Conservation (phyloP, 2,113 vertebrate species). For the Copsychus sechellarum region DNA sequence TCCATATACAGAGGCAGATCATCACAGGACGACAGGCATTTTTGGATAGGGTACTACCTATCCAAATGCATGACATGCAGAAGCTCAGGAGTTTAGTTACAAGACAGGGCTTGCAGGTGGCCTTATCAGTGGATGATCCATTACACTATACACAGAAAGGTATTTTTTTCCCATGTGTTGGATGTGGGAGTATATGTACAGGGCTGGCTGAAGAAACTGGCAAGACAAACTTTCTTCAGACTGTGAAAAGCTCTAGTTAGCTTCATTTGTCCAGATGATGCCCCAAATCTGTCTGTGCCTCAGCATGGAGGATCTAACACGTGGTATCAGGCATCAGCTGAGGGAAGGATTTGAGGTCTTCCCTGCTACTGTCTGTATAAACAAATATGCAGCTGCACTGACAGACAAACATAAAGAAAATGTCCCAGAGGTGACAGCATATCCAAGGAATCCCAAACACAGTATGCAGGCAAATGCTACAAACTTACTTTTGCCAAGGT, state of each 20-base stretch:
- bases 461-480: too few species aligned
- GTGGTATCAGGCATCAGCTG: not conserved
- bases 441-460: not conserved
- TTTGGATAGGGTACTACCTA: not conserved
- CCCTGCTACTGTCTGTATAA: not conserved
- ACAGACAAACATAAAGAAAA: not conserved
- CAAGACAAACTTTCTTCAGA: not conserved
- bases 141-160: not conserved
- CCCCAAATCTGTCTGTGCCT: not conserved
- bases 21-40: not conserved
- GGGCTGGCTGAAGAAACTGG: not conserved
- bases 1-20: not conserved
- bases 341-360: not conserved
- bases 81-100: not conserved
- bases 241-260: not conserved
- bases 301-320: not conserved
- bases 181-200: not conserved
- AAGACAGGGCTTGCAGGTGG: not conserved
- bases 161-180: not conserved
- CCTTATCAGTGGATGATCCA: not conserved
- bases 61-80: not conserved
- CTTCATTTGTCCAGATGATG: not conserved
- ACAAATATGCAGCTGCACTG: not conserved
- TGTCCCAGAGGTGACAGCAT: not conserved
- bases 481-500: not conserved